A percentile compares a stretch with the other conserved stretches of the same genome.
Evolutionary conservation across 2,888 invertebrate species (phyloP).

Genomic region (Napeogenes sylphis): DNA sequence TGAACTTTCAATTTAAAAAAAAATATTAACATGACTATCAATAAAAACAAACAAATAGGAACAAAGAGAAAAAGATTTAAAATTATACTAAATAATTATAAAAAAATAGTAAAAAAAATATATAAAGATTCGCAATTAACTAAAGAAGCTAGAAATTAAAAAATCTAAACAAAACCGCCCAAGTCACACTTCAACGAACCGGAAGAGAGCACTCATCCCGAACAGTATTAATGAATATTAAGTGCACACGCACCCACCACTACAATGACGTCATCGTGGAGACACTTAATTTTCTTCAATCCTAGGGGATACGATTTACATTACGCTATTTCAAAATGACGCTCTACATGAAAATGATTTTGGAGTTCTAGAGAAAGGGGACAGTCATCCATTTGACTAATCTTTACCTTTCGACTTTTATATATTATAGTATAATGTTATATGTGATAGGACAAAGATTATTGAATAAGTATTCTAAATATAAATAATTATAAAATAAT

Average conservation of each 20-base stretch:
- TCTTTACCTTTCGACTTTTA: not conserved
- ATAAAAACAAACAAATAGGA: not conserved
- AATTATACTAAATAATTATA: not conserved
- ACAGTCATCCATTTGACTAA: not conserved
- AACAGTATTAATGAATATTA: conserved; percentile 69
- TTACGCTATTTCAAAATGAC: conserved; percentile 28
- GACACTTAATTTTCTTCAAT: conserved; percentile 43
- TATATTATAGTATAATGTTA: too few species aligned
- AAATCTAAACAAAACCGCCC: conserved; percentile 44
- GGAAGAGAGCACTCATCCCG: conserved; percentile 54
- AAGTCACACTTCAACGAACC: conserved; percentile 45
- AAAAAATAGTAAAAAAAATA: not conserved
- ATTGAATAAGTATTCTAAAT: too few species aligned
- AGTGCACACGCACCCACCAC: conserved; percentile 49
- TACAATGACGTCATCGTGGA: conserved; percentile 42
- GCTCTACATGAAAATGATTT: conserved; percentile 27
- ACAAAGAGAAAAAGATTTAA: too few species aligned
- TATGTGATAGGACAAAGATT: too few species aligned
- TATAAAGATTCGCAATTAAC: not conserved
- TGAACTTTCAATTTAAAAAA: not conserved
- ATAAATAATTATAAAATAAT: too few species aligned
- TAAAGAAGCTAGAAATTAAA: conserved; percentile 21
- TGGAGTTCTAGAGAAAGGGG: conserved; percentile 16
- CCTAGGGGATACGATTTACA: conserved; percentile 35
- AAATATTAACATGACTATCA: not conserved